Percentiles rank a stretch among this genome's conserved stretches.
Evolutionary conservation across 2,888 invertebrate species (phyloP).

Genomic region (Chelonus formosanus): DNA sequence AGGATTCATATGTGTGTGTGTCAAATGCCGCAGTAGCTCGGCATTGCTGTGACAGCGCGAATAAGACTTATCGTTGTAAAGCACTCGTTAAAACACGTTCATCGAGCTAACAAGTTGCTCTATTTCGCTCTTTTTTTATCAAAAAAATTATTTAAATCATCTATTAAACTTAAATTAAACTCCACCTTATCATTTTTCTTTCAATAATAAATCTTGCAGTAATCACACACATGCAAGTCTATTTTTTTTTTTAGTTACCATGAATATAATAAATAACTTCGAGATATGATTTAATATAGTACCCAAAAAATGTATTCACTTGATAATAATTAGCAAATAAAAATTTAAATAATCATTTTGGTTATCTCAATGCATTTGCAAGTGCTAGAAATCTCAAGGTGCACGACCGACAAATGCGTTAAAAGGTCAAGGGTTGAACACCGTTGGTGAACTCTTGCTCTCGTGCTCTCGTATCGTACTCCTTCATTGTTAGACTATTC

Average conservation of each 20-base stretch:
- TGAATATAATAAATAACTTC: not conserved
- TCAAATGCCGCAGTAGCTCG: constrained; percentile 29
- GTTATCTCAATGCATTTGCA: too few species aligned
- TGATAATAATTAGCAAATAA: too few species aligned
- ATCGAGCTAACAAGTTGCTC: constrained; percentile 26
- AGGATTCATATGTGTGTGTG: constrained; percentile 14
- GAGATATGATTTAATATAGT: too few species aligned
- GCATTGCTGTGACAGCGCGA: constrained; percentile 35
- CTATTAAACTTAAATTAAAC: not conserved
- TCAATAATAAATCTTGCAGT: not conserved
- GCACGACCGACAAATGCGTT: constrained; percentile 44
- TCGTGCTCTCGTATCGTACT: constrained; percentile 18
- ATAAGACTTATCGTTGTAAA: constrained; percentile 27
- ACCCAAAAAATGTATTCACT: too few species aligned
- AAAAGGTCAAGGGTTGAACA: constrained; percentile 48
- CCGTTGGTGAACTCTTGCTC: constrained; percentile 41
- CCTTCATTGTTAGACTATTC: not conserved
- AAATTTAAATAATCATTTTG: too few species aligned
- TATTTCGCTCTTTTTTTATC: not conserved
- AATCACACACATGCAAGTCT: constrained; percentile 15
- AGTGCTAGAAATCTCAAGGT: constrained; percentile 34
- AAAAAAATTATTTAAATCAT: not conserved
- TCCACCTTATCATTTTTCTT: not conserved
- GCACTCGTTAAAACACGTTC: constrained; percentile 23
- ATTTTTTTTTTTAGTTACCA: not conserved